A percentile compares a stretch with the other conserved stretches of the same genome.
Conservation (phyloP, 1,140 invertebrate genomes). For the Tigriopus japonicus region DNA sequence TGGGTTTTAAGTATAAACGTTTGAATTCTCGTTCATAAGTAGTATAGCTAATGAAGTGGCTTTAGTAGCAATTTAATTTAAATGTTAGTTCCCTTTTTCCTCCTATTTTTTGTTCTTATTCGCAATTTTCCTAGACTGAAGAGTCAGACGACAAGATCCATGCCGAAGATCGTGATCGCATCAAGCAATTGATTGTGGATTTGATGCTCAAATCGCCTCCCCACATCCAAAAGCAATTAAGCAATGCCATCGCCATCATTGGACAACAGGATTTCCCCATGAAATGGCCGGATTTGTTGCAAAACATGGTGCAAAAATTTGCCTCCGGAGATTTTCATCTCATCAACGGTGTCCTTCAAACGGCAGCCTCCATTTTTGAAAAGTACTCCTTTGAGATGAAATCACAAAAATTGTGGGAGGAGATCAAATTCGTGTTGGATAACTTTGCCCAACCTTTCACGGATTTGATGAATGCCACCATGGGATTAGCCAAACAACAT, state of each 20-base stretch:
- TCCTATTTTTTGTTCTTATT: neutral
- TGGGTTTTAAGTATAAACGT: no score
- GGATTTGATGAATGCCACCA: constrained; percentile 69
- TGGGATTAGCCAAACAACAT: constrained; percentile 57
- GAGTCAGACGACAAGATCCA: constrained; percentile 61
- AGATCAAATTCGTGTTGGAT: constrained; percentile 90
- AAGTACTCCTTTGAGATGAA: constrained; percentile 90
- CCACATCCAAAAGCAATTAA: constrained; percentile 77
- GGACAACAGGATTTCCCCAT: constrained; percentile 41
- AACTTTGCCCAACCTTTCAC: constrained; percentile 83
- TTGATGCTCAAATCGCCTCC: constrained; percentile 80
- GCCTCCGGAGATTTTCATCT: constrained; percentile 66
- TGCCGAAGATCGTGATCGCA: constrained; percentile 46
- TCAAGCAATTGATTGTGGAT: constrained; percentile 71
- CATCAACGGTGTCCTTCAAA: constrained; percentile 83
- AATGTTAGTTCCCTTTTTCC: no score
- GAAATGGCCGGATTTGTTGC: constrained; percentile 34
- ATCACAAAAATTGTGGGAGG: constrained; percentile 77
- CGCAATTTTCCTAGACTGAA: constrained; percentile 35
- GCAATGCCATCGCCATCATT: constrained; percentile 86
- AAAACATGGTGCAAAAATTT: constrained; percentile 32
- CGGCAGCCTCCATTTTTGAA: constrained; percentile 88
- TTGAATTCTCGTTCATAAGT: no score
- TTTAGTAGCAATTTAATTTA: no score
- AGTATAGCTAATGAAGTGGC: no score